Base-by-base conservation (phyloP, 2,888 invertebrate genomes). In the Lasioglossum lativentre region DNA sequence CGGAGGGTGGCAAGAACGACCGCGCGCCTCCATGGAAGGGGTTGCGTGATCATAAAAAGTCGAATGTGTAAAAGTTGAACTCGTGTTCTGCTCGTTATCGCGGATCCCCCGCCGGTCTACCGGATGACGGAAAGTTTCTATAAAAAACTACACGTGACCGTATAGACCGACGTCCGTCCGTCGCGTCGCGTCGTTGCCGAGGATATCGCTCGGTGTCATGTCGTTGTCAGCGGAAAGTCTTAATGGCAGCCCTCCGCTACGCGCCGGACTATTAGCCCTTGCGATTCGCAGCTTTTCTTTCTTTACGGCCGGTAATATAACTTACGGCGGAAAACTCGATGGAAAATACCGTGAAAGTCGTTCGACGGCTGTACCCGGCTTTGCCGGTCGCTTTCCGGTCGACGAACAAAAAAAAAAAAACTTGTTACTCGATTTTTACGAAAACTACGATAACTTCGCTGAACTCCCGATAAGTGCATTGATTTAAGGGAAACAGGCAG, bases 211-310 rank as follows among this genome's bases (percentile, higher is more conserved):
- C 52, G 63, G 73, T 70, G 78, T 76, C 78, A 45, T 70, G 68
- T 78, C 78, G 85, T 80, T 79, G 87, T 80, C 80, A 77, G 74
- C 74, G 70, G 40, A 40, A 79, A 80, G 81, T 78, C 82, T 88
- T 82, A 85, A 88, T 79, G 85, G 68, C 71, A 47, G 45, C 38
- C 38, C 42, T 79, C 56, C 80, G 42, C 79, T 71, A 70, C 16
- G 56, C 23, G 47, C 12, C 56, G 38, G 75, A 63, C 77, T 73
- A 78, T 80, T 86, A 77, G 80, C 52, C 34, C n/a, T 71, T 34
- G 23, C 2, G 59, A 47, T 40, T 42, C 59, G 30, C 27, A 30
- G 59, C 23, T 76, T 34, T 59, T 66, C 47, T n/a, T 40, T n/a
- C n/a, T 70, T 70, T 70, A 70, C 70, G 38, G 14, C 38, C 12